Percentiles rank a stretch among this genome's conserved stretches.
Evolutionary conservation across 2,113 vertebrate species (phyloP).

Genomic region (Camarhynchus parvulus): DNA sequence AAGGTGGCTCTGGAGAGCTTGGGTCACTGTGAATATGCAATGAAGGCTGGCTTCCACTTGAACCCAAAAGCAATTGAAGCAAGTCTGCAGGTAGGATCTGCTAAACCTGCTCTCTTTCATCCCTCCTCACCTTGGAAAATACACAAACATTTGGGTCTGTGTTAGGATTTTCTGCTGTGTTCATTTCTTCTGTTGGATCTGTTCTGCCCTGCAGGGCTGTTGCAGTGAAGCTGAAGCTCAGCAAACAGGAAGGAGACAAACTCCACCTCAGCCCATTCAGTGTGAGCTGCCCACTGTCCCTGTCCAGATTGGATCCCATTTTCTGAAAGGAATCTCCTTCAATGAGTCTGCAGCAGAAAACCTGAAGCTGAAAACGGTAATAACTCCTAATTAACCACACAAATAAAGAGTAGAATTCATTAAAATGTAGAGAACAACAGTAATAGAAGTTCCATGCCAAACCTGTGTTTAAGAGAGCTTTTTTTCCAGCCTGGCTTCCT

Average conservation of each 20-base stretch:
- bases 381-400: not conserved
- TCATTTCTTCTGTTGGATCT: not conserved
- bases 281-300: constrained; percentile 96
- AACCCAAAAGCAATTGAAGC: constrained; percentile 95
- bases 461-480: not conserved
- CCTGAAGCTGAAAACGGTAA: constrained; percentile 96
- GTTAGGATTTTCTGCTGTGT: not conserved
- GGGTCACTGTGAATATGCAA: constrained; percentile 96
- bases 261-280: constrained; percentile 93
- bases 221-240: constrained; percentile 97
- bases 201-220: constrained; percentile 81
- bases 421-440: not conserved
- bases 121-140: not conserved
- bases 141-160: no score
- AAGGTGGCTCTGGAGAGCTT: constrained; percentile 92
- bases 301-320: constrained; percentile 94
- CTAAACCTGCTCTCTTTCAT: not conserved
- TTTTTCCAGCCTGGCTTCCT: not conserved
- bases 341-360: constrained; percentile 96
- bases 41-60: constrained; percentile 96
- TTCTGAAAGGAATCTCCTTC: constrained; percentile 96
- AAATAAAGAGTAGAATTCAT: not conserved
- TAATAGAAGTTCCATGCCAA: not conserved
- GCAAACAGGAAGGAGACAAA: constrained; percentile 94
- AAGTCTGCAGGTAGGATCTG: constrained; percentile 87